Base-by-base conservation (phyloP, 2,797 vertebrate species). In the Falco rusticolus region DNA sequence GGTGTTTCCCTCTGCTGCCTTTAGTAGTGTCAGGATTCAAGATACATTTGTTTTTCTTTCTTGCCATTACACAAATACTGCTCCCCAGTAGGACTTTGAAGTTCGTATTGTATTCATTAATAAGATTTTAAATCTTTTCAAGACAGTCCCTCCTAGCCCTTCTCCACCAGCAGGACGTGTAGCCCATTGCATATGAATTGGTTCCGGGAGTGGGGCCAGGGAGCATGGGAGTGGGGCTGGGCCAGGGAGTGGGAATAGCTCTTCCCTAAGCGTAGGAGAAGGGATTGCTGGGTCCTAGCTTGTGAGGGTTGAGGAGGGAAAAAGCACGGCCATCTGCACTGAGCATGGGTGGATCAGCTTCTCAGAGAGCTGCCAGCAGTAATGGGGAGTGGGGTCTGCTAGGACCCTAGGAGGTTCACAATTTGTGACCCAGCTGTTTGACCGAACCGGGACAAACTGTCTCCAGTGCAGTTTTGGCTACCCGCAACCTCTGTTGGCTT, bases 21-120 rank as follows among this genome's bases (percentile, higher is more conserved):
- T 89, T 72, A 89, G 78, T 43, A 68, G 61, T 90, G 78, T 91
- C 75, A 94, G 50, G 45, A 94, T 95, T 95, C 90, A 94, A 95
- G 82, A 96, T 93, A 96, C 90, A 86, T 93, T 96, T 96, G 86
- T 91, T 97, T 97, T 96, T 89, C 87, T 95, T 95, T 87, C 89
- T 86, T 95, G 93, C 90, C 75, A 24, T 97, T 95, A 94, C 90
- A 94, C 65, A 87, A 93, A 94, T 94, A 71, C 51, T 69, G 69
- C 76, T 95, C 41, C 76, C 71, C 84, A 96, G 82, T 56, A 95
- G 89, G 82, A 96, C 92, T 97, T 97, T 97, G 93, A 96, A 96
- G 92, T 85, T 89, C 18, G 56, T 92, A 84, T 84, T 96, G 94
- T 95, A 92, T 92, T 97, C 47, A 89, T 97, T 96, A 97, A 96